Evolutionary conservation across 2,888 invertebrate genomes (phyloP).

Genomic region (Fabriciana adippe): DNA sequence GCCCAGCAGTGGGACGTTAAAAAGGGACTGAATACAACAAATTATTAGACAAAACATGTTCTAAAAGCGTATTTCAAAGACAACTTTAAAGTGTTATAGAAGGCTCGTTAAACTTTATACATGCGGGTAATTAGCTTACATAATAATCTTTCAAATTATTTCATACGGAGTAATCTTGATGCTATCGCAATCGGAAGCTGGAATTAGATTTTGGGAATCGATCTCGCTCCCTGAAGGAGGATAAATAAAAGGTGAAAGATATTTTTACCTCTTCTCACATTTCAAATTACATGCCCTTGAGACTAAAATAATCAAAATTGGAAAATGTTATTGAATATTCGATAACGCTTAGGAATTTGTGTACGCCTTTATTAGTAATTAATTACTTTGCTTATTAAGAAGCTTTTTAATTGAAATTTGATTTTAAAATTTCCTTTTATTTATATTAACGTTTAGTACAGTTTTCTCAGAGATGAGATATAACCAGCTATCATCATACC

Average conservation of each 20-base stretch:
- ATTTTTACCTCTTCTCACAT: background rate
- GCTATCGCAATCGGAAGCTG: constrained; percentile 2
- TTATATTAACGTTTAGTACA: no score
- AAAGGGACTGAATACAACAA: no score
- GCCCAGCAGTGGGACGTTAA: no score
- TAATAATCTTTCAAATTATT: background rate
- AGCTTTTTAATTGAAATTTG: no score
- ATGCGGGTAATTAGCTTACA: background rate
- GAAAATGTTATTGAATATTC: background rate
- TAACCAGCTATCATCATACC: no score
- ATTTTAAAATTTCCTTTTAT: no score
- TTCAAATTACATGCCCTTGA: background rate
- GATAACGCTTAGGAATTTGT: background rate
- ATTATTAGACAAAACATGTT: no score
- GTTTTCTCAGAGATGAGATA: no score
- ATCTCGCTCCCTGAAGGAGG: constrained; percentile 12
- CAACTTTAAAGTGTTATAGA: no score
- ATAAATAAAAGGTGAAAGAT: constrained; percentile 13
- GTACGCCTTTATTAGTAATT: no score
- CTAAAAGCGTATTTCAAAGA: no score
- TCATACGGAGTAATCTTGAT: constrained; percentile 6
- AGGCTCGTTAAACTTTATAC: background rate
- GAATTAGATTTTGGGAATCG: constrained; percentile 11
- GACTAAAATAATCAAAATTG: constrained; percentile 6
- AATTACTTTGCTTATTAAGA: no score